Percentiles rank a stretch among this genome's conserved stretches.
These are phyloP conservation scores for Eunapius fragilis DNA, from an alignment of 37 sponge, comb jelly and placozoan genomes.

Conservation along the genomic window DNA sequence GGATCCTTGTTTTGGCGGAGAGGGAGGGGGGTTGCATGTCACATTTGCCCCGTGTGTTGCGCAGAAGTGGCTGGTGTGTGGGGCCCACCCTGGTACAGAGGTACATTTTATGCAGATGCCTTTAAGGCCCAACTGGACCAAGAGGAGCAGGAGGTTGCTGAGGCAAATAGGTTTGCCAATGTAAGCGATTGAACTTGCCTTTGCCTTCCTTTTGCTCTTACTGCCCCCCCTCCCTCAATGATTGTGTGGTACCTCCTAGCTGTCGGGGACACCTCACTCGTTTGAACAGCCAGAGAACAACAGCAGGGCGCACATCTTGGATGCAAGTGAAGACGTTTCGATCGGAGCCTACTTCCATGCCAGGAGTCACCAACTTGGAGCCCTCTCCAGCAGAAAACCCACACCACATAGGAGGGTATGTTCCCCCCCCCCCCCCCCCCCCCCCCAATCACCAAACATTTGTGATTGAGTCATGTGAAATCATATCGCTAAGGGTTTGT, in stretches of 20 bases:
- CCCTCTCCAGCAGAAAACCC: not conserved
- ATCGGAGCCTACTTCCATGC: conserved; percentile 41
- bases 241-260: too few species aligned
- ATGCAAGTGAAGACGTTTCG: conserved; percentile 14
- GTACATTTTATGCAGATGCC: not conserved
- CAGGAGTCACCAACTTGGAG: conserved; percentile 46
- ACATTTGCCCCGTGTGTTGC: too few species aligned
- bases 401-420: conserved; percentile 45
- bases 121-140: conserved; percentile 43
- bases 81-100: too few species aligned
- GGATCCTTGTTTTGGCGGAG: too few species aligned
- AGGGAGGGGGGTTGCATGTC: too few species aligned
- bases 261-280: not conserved
- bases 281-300: not conserved
- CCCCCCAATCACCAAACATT: too few species aligned
- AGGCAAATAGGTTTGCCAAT: not conserved
- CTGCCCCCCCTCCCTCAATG: not conserved
- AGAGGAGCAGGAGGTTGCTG: conserved; percentile 33
- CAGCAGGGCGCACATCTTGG: not conserved
- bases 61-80: too few species aligned
- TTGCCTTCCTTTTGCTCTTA: not conserved
- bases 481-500: too few species aligned
- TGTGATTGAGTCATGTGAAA: too few species aligned
- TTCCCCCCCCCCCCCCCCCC: too few species aligned
- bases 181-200: conserved; percentile 16